Percentiles rank a stretch among this genome's conserved stretches.
Conservation (phyloP, 2,113 vertebrate genomes). For the Australoheros scitulus region DNA sequence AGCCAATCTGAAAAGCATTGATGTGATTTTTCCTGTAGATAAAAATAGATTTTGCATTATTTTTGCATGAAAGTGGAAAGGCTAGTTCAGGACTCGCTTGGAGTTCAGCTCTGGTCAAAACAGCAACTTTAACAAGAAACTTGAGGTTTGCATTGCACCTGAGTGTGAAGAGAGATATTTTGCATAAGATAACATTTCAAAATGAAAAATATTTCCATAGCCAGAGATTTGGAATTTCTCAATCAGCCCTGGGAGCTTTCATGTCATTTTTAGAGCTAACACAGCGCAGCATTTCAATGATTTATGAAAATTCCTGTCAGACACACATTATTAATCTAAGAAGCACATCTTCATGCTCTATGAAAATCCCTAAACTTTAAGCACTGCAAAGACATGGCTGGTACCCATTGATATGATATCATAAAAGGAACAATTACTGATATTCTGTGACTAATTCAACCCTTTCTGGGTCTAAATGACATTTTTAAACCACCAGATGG, state of each 20-base stretch:
- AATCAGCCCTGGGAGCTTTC: not conserved
- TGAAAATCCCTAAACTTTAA: not conserved
- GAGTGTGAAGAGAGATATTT: not conserved
- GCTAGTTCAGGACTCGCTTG: not conserved
- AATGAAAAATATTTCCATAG: not conserved
- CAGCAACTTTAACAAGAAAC: not conserved
- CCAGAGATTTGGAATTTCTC: not conserved
- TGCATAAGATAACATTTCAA: not conserved
- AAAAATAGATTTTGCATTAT: not conserved
- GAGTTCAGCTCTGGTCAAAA: not conserved
- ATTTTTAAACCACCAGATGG: constrained; percentile 1
- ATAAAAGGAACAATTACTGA: constrained; percentile 1
- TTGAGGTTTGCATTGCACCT: not conserved
- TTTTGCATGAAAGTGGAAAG: not conserved
- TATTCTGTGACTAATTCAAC: constrained; percentile 5
- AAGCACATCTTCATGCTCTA: not conserved
- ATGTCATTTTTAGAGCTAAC: not conserved
- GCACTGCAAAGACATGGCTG: not conserved
- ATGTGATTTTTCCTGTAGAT: constrained; percentile 19
- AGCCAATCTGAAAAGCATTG: not conserved
- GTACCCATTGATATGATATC: not conserved
- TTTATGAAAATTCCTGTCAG: not conserved
- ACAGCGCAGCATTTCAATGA: not conserved
- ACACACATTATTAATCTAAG: not conserved
- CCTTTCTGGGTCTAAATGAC: not conserved